Evolutionary conservation across 2,888 invertebrate species (phyloP).

Genomic region (Mythimna ferrago): DNA sequence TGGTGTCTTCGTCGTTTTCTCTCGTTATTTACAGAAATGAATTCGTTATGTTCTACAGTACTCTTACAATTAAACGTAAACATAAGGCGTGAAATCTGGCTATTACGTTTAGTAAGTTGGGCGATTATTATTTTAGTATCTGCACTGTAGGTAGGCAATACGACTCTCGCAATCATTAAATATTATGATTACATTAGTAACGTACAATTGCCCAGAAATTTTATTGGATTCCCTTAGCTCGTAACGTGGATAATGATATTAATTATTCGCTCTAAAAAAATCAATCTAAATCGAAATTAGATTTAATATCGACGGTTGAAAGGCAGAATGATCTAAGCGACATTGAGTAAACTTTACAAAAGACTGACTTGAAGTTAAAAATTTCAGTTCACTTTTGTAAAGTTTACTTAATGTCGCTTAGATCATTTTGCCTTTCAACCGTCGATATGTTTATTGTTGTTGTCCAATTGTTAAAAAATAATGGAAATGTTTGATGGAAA

Average conservation of each 20-base stretch:
- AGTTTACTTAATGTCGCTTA: too few relatives aligned
- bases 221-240: neutral
- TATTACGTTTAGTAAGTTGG: slow-evolving; percentile 44
- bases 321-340: too few relatives aligned
- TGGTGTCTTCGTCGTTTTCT: slow-evolving; percentile 20
- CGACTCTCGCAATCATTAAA: slow-evolving; percentile 21
- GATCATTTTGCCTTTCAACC: too few relatives aligned
- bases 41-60: slow-evolving; percentile 14
- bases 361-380: too few relatives aligned
- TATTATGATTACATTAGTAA: slow-evolving; percentile 15
- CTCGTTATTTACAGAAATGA: slow-evolving; percentile 20
- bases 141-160: slow-evolving; percentile 9
- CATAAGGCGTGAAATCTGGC: slow-evolving; percentile 57
- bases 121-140: slow-evolving; percentile 50
- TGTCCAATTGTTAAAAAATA: neutral
- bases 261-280: neutral
- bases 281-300: neutral
- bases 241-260: neutral
- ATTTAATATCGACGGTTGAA: neutral
- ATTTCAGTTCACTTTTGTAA: too few relatives aligned
- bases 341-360: too few relatives aligned
- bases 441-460: too few relatives aligned
- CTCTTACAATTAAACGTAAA: slow-evolving; percentile 36
- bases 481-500: neutral
- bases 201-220: neutral